These are phyloP conservation scores for Cyanoramphus novaezelandiae DNA, from an alignment of 2,113 vertebrate genomes.

Conservation along the genomic window DNA sequence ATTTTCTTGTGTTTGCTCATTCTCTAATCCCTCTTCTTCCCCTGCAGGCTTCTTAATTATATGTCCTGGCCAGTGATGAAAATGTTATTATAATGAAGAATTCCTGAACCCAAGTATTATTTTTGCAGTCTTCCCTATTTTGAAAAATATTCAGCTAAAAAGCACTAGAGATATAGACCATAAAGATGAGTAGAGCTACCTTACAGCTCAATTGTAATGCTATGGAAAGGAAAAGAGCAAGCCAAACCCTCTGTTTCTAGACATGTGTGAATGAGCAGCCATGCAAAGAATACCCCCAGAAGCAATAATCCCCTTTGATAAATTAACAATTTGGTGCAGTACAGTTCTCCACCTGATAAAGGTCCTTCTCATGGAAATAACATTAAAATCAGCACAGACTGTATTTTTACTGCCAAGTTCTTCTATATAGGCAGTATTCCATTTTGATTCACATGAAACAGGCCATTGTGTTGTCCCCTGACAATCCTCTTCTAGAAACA, in stretches of 20 bases:
- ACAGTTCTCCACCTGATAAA: not conserved
- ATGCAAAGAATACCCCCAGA: not conserved
- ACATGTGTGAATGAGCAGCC: not conserved
- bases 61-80: not conserved
- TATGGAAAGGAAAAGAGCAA: not conserved
- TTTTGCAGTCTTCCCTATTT: not conserved
- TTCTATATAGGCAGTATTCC: not conserved
- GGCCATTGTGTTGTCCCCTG: not conserved
- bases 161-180: not conserved
- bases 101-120: not conserved
- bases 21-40: not conserved
- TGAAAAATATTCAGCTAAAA: not conserved
- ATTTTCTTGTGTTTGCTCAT: not conserved
- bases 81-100: not conserved
- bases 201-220: not conserved
- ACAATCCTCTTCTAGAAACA: not conserved
- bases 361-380: not conserved
- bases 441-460: constrained; percentile 15
- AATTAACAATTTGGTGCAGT: not conserved
- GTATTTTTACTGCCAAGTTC: not conserved
- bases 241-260: not conserved
- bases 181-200: not conserved
- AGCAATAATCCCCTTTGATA: not conserved
- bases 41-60: not conserved
- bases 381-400: not conserved